Percentiles rank a stretch among this genome's conserved stretches.
Conservation (phyloP, 2,113 vertebrate genomes). For the Myotis lucifugus region DNA sequence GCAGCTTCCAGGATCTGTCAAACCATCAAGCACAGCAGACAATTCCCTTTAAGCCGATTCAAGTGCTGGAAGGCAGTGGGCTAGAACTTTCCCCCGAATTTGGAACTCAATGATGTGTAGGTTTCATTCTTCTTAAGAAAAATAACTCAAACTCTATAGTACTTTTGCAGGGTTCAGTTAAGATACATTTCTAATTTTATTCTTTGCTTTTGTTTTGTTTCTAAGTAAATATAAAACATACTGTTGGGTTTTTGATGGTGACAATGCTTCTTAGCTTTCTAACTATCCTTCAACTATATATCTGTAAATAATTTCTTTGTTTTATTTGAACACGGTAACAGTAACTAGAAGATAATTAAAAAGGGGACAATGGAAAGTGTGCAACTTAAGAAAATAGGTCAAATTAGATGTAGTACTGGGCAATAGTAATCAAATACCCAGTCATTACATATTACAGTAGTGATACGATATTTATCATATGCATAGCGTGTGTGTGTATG, state of each 20-base stretch:
- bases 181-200: conserved; percentile 55
- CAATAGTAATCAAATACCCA: conserved; percentile 16
- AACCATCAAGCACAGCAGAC: conserved; percentile 68
- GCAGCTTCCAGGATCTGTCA: conserved; percentile 67
- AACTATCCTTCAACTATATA: neutral
- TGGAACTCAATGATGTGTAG: conserved; percentile 66
- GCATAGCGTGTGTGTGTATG: neutral
- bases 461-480: neutral
- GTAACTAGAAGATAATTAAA: neutral
- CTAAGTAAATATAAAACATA: neutral
- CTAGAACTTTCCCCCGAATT: conserved; percentile 70
- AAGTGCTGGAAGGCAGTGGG: conserved; percentile 59
- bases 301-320: neutral
- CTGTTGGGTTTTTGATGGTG: neutral
- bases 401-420: neutral
- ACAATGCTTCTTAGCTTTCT: conserved; percentile 49
- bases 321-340: neutral
- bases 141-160: conserved; percentile 52
- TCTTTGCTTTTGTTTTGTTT: conserved; percentile 25
- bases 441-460: neutral
- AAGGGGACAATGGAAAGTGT: neutral
- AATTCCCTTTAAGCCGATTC: conserved; percentile 74
- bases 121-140: conserved; percentile 71
- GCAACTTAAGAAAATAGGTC: conserved; percentile 9
- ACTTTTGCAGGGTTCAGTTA: conserved; percentile 49